These are phyloP conservation scores for Euwallacea fornicatus DNA, from an alignment of 1,140 invertebrate species.

Conservation along the genomic window DNA sequence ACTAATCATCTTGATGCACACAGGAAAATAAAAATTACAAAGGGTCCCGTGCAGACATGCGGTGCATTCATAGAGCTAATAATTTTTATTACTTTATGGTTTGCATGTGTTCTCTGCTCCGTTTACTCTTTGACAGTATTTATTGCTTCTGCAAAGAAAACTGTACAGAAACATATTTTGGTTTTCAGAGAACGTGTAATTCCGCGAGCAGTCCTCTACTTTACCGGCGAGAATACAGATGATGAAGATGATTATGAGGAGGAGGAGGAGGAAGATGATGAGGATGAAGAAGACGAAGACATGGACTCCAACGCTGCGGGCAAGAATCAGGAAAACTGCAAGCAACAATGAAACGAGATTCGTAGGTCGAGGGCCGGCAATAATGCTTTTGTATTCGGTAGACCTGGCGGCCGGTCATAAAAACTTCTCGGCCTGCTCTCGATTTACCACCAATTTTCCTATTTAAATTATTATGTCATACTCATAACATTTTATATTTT, in stretches of 20 bases:
- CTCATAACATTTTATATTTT: too few relatives aligned
- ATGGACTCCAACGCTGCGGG: conserved; percentile 21
- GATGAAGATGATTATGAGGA: conserved; percentile 75
- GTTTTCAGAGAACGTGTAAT: conserved; percentile 77
- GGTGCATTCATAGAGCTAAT: neutral
- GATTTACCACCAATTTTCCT: too few relatives aligned
- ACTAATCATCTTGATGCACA: conserved; percentile 11
- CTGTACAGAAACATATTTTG: neutral
- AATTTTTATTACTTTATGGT: conserved; percentile 2
- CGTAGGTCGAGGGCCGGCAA: neutral
- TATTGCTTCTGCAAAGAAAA: neutral
- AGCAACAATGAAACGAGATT: conserved; percentile 45
- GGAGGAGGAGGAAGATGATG: conserved; percentile 56
- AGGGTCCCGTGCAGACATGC: conserved; percentile 8
- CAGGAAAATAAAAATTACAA: conserved; percentile 4
- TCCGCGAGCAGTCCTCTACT: conserved; percentile 91
- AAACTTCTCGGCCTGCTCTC: too few relatives aligned
- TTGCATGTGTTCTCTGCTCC: neutral
- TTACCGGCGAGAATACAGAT: conserved; percentile 82
- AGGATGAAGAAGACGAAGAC: conserved; percentile 51
- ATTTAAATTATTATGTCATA: too few relatives aligned
- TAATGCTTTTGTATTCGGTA: neutral
- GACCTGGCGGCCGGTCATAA: neutral
- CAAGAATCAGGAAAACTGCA: conserved; percentile 46
- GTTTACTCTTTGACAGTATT: neutral